Conservation (phyloP, 2,113 vertebrate genomes). For the Saccopteryx bilineata region DNA sequence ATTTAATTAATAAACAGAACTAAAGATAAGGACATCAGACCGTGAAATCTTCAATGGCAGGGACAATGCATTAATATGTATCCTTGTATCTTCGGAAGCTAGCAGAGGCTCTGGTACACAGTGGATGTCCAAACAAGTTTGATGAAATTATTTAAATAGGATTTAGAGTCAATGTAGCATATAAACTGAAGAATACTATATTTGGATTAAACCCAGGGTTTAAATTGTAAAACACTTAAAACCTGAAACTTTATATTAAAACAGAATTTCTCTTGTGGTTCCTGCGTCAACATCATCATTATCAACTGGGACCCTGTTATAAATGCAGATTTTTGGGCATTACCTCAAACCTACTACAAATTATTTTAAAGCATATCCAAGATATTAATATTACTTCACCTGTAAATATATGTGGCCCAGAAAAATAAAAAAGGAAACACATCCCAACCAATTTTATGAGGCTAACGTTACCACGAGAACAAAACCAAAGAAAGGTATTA, state of each 20-base stretch:
- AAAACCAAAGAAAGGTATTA: neutral
- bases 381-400: neutral
- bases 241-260: neutral
- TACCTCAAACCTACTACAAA: neutral
- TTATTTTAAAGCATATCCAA: conserved; percentile 29
- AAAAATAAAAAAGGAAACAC: neutral
- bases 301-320: neutral
- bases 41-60: neutral
- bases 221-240: conserved; percentile 28
- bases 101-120: neutral
- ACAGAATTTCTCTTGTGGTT: neutral
- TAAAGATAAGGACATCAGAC: conserved; percentile 31
- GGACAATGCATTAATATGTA: neutral
- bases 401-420: neutral
- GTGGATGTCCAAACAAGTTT: neutral
- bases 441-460: neutral
- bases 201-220: neutral
- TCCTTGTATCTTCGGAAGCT: neutral
- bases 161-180: neutral
- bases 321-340: neutral
- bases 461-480: neutral
- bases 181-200: conserved; percentile 10
- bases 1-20: neutral
- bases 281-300: neutral
- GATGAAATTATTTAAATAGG: neutral